These are phyloP conservation scores for Ptychoptera contaminata DNA, from an alignment of 2,888 invertebrate species.

Conservation along the genomic window DNA sequence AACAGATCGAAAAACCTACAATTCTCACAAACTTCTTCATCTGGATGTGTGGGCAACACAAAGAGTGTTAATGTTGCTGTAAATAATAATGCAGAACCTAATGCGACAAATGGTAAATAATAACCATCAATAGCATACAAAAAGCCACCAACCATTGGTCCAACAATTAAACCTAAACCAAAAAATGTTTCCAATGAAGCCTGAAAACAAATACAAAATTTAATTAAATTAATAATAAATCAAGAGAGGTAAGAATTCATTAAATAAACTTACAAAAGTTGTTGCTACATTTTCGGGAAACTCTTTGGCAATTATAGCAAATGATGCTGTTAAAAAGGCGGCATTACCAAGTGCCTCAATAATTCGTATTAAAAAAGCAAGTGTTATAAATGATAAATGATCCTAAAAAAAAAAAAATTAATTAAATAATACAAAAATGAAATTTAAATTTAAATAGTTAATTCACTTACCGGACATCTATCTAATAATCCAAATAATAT, in stretches of 20 bases:
- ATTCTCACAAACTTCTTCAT: conserved; percentile 38
- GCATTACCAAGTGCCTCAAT: conserved; percentile 76
- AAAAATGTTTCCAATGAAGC: conserved; percentile 77
- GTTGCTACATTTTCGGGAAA: conserved; percentile 74
- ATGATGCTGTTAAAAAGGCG: conserved; percentile 71
- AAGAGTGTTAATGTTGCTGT: conserved; percentile 59
- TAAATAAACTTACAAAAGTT: conserved; percentile 66
- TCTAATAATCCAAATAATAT: conserved; percentile 51
- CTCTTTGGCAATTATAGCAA: conserved; percentile 75
- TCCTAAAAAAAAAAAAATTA: conserved; percentile 27
- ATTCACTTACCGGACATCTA: conserved; percentile 10
- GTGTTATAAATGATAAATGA: conserved; percentile 53
- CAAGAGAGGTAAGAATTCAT: background rate
- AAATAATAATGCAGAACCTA: conserved; percentile 58
- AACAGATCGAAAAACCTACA: conserved; percentile 32
- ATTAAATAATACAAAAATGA: background rate
- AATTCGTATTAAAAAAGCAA: conserved; percentile 65
- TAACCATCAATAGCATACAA: conserved; percentile 67
- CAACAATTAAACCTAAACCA: conserved; percentile 73
- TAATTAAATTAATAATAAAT: background rate
- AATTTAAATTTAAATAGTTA: background rate
- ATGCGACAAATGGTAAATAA: conserved; percentile 62
- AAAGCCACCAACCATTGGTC: conserved; percentile 79
- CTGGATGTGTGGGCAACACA: conserved; percentile 47
- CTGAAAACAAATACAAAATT: conserved; percentile 26